Evolutionary conservation across 2,797 vertebrate species (phyloP).

Genomic region (Sylvia borin): DNA sequence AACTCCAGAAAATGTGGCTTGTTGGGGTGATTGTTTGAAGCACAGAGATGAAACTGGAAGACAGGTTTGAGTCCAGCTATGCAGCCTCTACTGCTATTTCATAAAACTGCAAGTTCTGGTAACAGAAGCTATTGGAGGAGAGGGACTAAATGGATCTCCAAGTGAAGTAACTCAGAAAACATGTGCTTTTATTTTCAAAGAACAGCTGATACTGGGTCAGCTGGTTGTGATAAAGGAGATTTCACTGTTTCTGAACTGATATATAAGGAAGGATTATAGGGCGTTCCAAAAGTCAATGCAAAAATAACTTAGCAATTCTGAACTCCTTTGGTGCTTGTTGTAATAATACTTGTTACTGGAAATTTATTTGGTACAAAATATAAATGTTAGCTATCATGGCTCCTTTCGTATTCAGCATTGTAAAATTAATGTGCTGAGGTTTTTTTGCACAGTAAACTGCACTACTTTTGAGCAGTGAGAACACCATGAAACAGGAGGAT

Average conservation of each 20-base stretch:
- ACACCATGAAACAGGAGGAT: conserved; percentile 11
- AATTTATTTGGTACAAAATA: conserved; percentile 49
- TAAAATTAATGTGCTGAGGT: conserved; percentile 12
- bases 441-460: not conserved
- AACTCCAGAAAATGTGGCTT: not conserved
- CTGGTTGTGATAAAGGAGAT: conserved; percentile 68
- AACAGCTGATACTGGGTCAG: conserved; percentile 65
- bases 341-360: conserved; percentile 57
- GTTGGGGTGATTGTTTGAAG: not conserved
- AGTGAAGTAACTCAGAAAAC: conserved; percentile 30
- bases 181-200: conserved; percentile 70
- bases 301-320: conserved; percentile 58
- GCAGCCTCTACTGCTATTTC: conserved; percentile 27
- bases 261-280: conserved; percentile 54
- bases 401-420: conserved; percentile 27
- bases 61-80: not conserved
- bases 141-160: conserved; percentile 3
- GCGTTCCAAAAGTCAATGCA: conserved; percentile 46
- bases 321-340: conserved; percentile 57
- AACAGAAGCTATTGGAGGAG: not conserved
- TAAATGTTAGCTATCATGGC: conserved; percentile 20
- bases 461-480: conserved; percentile 29
- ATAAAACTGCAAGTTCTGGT: conserved; percentile 28
- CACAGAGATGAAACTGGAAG: not conserved
- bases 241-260: conserved; percentile 56